Percentiles rank a stretch among this genome's conserved stretches.
Evolutionary conservation across 1,140 invertebrate genomes (phyloP).

Genomic region (Pachyrhynchus sulphureomaculatus): DNA sequence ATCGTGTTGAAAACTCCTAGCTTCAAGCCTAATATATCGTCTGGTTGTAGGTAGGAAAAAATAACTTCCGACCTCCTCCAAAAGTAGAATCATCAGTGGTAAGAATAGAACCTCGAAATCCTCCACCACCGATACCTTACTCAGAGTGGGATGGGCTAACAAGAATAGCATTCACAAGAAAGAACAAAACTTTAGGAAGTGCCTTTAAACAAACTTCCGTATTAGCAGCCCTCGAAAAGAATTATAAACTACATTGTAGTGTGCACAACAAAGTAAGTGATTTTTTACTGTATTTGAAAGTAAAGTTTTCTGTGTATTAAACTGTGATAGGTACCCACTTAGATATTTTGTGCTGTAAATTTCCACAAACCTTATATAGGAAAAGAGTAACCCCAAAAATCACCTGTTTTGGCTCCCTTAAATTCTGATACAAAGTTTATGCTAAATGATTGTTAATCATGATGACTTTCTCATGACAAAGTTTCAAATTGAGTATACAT

Average conservation of each 20-base stretch:
- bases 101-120: conserved; percentile 94
- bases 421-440: too few relatives aligned
- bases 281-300: not conserved
- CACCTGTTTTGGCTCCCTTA: too few relatives aligned
- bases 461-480: too few relatives aligned
- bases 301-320: too few relatives aligned
- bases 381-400: too few relatives aligned
- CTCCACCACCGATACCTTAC: conserved; percentile 94
- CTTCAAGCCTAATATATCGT: too few relatives aligned
- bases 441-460: too few relatives aligned
- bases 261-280: conserved; percentile 77
- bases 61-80: conserved; percentile 97
- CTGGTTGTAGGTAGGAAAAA: conserved; percentile 89
- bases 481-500: too few relatives aligned
- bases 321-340: too few relatives aligned
- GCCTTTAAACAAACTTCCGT: conserved; percentile 80
- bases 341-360: too few relatives aligned
- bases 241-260: conserved; percentile 87
- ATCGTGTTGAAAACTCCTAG: too few relatives aligned
- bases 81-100: conserved; percentile 99
- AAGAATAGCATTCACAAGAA: conserved; percentile 90
- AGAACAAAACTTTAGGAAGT: conserved; percentile 84
- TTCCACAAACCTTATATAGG: too few relatives aligned
- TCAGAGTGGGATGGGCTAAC: conserved; percentile 98
- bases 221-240: conserved; percentile 83